Base-by-base conservation (phyloP, 2,113 vertebrate species). In the Chitala chitala region DNA sequence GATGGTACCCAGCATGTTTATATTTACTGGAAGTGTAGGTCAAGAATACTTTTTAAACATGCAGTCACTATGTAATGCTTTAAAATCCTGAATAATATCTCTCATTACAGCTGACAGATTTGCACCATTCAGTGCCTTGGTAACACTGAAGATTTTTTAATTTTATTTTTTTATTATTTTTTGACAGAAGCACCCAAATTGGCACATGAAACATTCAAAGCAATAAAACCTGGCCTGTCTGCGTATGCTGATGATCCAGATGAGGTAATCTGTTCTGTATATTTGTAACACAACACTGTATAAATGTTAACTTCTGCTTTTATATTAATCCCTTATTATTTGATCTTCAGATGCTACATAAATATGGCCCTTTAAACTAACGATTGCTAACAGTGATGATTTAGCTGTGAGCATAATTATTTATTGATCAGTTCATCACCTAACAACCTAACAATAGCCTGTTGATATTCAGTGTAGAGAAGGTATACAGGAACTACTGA, bases 191-290 rank as follows among this genome's bases (percentile, higher is more conserved):
- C 86, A 80, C 95, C 93, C 3, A 89, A 77, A 65, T 85, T 99
- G 82, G 87, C 87, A 54, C 88, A 91, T 0, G 95, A 97, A 84
- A 94, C 90, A 0, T 98, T 98, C 85, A 93, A 80, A 84, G 94
- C 94, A 36, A 89, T 98, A 83, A 91, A 94, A 78, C 96, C 96
- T 1, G 96, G 95, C 22, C 92, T 99, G 2, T 99, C 96, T 12
- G 90, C 94, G 0, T 98, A 98, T 13, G 94, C 93, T 0, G 95
- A 98, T 56, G 90, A 95, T 0, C 92, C 95, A 0, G 88, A 94
- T 50, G 90, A 96, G 93, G 96, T 95, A 89, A 81, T 38, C 31
- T 3, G 59, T 15, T 7, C 38, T 61, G 12, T 71, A 1, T 33
- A 50, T 33, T 50, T 56, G 5, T 3, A 31, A 29, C n/a, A n/a